phyloP scores from a whole-genome alignment of 35 echinoderm and acorn worm species.

The Antedon bifida region DNA sequence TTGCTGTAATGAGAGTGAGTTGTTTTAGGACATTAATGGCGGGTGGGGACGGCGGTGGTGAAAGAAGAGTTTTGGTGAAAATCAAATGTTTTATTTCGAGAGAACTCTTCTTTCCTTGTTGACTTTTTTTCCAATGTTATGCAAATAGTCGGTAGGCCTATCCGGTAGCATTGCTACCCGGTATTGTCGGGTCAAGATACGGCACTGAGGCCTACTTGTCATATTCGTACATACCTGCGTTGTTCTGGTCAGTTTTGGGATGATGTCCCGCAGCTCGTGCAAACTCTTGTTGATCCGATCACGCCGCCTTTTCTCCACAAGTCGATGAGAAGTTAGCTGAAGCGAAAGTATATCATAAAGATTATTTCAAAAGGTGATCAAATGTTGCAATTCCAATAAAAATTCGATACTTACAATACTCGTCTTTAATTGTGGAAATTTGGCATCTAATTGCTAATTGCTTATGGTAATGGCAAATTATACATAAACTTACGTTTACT shows the following conservation, averaged over 20 bases:
- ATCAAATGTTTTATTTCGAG: too few relatives aligned
- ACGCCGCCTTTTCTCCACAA: conserved; percentile 7
- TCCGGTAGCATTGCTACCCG: too few relatives aligned
- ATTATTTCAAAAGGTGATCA: not conserved
- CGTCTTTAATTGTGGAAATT: not conserved
- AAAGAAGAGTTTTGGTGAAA: too few relatives aligned
- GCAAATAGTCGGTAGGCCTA: too few relatives aligned
- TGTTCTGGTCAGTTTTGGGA: not conserved
- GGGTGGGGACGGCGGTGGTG: too few relatives aligned
- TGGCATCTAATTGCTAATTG: not conserved
- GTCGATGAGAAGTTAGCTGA: not conserved
- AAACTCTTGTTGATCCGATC: conserved; percentile 9
- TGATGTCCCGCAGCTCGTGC: not conserved
- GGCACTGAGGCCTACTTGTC: too few relatives aligned
- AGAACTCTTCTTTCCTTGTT: too few relatives aligned
- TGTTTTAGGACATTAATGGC: too few relatives aligned
- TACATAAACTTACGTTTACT: not conserved
- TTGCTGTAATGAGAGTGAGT: too few relatives aligned
- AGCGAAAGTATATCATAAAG: not conserved
- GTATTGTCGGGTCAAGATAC: too few relatives aligned
- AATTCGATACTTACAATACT: not conserved
- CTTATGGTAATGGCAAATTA: not conserved
- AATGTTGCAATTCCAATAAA: not conserved
- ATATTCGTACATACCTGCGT: not conserved
- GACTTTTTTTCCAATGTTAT: too few relatives aligned